phyloP scores from a whole-genome alignment of 2,888 invertebrate species.

The Ormyrus thymus region DNA sequence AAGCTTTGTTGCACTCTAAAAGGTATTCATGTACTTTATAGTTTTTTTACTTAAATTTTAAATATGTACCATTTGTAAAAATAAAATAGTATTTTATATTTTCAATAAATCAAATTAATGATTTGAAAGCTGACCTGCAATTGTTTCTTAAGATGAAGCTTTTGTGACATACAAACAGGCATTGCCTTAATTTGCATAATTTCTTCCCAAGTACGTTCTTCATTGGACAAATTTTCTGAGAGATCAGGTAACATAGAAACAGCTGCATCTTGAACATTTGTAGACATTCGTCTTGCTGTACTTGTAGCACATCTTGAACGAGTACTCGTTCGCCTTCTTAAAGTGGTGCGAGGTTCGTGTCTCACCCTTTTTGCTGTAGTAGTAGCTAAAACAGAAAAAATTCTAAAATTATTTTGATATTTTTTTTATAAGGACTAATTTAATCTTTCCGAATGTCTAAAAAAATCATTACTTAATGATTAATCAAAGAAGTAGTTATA shows the following conservation, averaged over 20 bases:
- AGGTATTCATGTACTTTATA: not conserved
- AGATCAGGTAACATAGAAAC: conserved; percentile 88
- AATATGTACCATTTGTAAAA: too few relatives aligned
- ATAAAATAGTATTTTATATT: too few relatives aligned
- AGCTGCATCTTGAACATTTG: conserved; percentile 80
- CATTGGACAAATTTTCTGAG: conserved; percentile 88
- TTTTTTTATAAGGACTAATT: too few relatives aligned
- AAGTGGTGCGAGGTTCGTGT: conserved; percentile 80
- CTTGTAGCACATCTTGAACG: conserved; percentile 76
- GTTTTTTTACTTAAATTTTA: too few relatives aligned
- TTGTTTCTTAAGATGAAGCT: conserved; percentile 86
- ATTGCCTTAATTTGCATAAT: conserved; percentile 90
- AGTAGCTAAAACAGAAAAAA: conserved; percentile 66
- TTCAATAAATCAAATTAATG: not conserved
- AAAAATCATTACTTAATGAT: too few relatives aligned
- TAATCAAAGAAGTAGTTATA: too few relatives aligned
- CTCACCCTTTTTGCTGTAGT: conserved; percentile 83
- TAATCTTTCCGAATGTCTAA: too few relatives aligned
- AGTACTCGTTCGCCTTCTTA: conserved; percentile 78
- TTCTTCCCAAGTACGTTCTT: conserved; percentile 89
- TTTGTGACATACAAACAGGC: conserved; percentile 89
- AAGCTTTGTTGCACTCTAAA: conserved; percentile 86
- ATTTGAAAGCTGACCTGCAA: conserved; percentile 79
- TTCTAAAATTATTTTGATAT: not conserved
- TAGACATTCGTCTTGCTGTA: conserved; percentile 77